Evolutionary conservation across 2,888 invertebrate species (phyloP).

Genomic region (Nebria salina): DNA sequence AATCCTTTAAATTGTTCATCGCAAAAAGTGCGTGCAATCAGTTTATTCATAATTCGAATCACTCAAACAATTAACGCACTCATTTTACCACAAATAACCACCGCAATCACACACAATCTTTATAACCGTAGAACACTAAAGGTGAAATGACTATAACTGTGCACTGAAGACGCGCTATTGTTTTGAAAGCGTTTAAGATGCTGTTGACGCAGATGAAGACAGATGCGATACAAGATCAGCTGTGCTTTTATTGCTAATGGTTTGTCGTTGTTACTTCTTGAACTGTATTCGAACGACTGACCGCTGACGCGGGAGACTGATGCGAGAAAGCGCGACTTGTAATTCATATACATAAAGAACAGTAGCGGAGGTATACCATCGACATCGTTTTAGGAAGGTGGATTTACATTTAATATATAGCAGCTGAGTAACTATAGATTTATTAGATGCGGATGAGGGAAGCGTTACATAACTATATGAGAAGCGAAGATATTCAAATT

Average conservation of each 20-base stretch:
- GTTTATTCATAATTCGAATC: slow-evolving; percentile 21
- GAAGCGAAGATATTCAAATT: background rate
- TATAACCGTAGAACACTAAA: background rate
- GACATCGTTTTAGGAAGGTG: background rate
- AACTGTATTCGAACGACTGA: slow-evolving; percentile 11
- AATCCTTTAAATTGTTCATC: slow-evolving; percentile 17
- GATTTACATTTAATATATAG: background rate
- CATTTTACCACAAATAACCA: background rate
- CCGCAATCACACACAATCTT: background rate
- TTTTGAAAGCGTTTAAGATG: background rate
- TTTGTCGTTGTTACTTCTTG: background rate
- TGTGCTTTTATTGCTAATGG: background rate
- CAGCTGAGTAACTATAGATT: background rate
- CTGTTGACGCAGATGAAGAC: background rate
- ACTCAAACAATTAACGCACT: background rate
- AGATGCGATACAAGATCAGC: background rate
- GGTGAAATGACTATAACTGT: background rate
- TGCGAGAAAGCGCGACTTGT: slow-evolving; percentile 12
- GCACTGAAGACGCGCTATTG: background rate
- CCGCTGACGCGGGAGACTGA: slow-evolving; percentile 12
- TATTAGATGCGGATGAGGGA: background rate
- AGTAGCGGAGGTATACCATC: background rate
- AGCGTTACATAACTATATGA: background rate
- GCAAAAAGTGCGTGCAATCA: slow-evolving; percentile 22
- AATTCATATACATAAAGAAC: background rate